phyloP scores from a whole-genome alignment of 2,797 vertebrate genomes.

The Pitangus sulphuratus region DNA sequence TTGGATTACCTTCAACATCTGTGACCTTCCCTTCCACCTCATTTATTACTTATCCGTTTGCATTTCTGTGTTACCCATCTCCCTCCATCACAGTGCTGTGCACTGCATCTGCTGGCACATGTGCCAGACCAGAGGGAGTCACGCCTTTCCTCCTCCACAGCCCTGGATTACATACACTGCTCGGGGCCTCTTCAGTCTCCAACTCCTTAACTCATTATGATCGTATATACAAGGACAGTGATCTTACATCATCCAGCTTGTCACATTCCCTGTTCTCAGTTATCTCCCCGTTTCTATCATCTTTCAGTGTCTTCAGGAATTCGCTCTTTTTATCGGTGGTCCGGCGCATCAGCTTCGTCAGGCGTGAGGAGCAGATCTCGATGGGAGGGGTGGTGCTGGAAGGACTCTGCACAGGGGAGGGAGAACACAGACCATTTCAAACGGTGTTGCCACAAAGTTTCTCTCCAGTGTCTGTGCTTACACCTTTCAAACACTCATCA shows the following conservation, averaged over 20 bases:
- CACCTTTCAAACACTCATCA: background rate
- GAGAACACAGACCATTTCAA: background rate
- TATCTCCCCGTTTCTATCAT: constrained; percentile 91
- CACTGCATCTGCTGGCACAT: background rate
- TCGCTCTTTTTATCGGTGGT: constrained; percentile 96
- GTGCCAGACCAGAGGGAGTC: background rate
- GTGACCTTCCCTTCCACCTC: background rate
- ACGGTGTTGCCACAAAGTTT: background rate
- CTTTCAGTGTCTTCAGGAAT: constrained; percentile 94
- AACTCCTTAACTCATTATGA: background rate
- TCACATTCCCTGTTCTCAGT: constrained; percentile 90
- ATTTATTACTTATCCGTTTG: background rate
- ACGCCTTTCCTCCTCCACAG: background rate
- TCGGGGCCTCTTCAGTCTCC: background rate
- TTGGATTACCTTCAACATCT: background rate
- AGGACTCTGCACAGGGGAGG: constrained; percentile 80
- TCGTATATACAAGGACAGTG: background rate
- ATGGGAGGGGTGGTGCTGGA: constrained; percentile 96
- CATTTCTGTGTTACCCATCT: background rate
- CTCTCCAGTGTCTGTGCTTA: background rate
- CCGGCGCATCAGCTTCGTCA: constrained; percentile 93
- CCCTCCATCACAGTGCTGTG: background rate
- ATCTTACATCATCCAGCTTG: constrained; percentile 89
- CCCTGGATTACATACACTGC: background rate
- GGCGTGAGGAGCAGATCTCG: constrained; percentile 92